phyloP scores from a whole-genome alignment of 2,888 invertebrate species.

The Drosophila dives region DNA sequence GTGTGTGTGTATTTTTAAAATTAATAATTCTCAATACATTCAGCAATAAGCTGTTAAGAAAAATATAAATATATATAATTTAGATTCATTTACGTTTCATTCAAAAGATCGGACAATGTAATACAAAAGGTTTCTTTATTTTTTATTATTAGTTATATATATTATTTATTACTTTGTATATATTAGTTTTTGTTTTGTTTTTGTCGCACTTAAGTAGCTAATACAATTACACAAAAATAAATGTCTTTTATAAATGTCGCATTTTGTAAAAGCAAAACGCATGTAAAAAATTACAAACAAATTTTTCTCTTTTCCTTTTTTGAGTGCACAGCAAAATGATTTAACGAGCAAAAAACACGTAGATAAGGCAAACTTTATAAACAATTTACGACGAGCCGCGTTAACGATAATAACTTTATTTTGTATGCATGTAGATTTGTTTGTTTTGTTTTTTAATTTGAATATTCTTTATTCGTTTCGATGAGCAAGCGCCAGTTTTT shows the following conservation, averaged over 20 bases:
- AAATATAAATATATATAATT: slow-evolving; percentile 39
- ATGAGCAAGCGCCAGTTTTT: slow-evolving; percentile 25
- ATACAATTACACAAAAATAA: slow-evolving; percentile 73
- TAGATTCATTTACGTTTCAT: slow-evolving; percentile 48
- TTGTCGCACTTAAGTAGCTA: slow-evolving; percentile 63
- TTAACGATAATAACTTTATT: slow-evolving; percentile 42
- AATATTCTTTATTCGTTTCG: slow-evolving; percentile 8
- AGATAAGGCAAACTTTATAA: slow-evolving; percentile 70
- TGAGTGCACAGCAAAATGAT: slow-evolving; percentile 64
- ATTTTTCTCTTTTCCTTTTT: slow-evolving; percentile 20
- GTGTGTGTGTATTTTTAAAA: slow-evolving; percentile 38
- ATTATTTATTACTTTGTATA: slow-evolving; percentile 5
- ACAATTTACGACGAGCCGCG: slow-evolving; percentile 52
- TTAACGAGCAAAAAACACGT: slow-evolving; percentile 71
- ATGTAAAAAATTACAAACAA: slow-evolving; percentile 57
- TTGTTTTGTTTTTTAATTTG: slow-evolving; percentile 10
- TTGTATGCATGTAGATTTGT: slow-evolving; percentile 30
- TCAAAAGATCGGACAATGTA: slow-evolving; percentile 48
- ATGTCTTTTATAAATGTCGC: slow-evolving; percentile 71
- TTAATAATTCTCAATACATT: slow-evolving; percentile 62
- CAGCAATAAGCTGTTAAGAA: slow-evolving; percentile 51
- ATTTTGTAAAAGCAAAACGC: slow-evolving; percentile 30
- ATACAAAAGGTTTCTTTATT: slow-evolving; percentile 42
- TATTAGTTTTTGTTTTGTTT: slow-evolving; percentile 19
- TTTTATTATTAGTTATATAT: slow-evolving; percentile 2